These are phyloP conservation scores for Chrysocyon brachyurus DNA, from an alignment of 2,797 vertebrate species.

Conservation along the genomic window DNA sequence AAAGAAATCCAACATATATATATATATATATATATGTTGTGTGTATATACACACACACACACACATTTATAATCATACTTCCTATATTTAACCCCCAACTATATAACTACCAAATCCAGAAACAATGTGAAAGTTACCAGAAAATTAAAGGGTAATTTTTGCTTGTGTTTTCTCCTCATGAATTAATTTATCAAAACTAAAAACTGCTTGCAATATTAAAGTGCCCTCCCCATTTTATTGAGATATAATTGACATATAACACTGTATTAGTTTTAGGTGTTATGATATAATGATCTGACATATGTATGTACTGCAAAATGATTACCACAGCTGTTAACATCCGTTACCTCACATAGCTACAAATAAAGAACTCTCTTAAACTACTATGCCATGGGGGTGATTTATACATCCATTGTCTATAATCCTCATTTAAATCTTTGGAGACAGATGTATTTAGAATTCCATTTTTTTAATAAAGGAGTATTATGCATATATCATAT, in stretches of 20 bases:
- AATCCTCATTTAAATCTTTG: background rate
- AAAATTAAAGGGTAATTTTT: slow-evolving; percentile 15
- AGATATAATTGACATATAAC: background rate
- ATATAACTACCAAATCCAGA: background rate
- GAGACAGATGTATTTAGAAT: background rate
- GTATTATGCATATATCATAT: background rate
- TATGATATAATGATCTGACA: background rate
- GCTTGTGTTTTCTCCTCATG: slow-evolving; percentile 5
- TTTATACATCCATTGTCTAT: background rate
- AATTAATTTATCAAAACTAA: slow-evolving; percentile 56
- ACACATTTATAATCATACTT: background rate
- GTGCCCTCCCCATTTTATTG: background rate
- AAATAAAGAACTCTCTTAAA: background rate
- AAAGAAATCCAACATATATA: slow-evolving; percentile 12
- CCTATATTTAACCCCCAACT: slow-evolving; percentile 41
- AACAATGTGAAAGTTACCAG: slow-evolving; percentile 5
- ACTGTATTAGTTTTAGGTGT: background rate
- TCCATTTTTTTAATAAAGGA: slow-evolving; percentile 20
- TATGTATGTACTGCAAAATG: background rate
- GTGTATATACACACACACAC: background rate
- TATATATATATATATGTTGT: too few species aligned
- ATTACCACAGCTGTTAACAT: background rate
- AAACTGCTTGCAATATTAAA: slow-evolving; percentile 4
- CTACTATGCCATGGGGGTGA: background rate
- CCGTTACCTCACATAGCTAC: background rate